Conservation (phyloP, 2,888 invertebrate genomes). For the Yponomeuta cagnagella region DNA sequence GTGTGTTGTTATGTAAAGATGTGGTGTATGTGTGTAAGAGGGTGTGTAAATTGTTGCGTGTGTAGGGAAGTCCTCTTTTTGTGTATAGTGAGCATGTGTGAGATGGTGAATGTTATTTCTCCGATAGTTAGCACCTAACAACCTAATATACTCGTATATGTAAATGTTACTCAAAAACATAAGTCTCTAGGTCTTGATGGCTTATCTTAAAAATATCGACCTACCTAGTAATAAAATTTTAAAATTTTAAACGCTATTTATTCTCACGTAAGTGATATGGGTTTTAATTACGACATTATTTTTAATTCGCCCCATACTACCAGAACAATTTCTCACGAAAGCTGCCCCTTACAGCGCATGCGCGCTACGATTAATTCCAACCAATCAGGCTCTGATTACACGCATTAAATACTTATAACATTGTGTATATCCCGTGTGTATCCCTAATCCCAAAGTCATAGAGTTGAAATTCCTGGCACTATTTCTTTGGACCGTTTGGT, state of each 20-base stretch:
- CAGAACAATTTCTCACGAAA: slow-evolving; percentile 60
- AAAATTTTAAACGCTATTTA: neutral
- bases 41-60: too few species aligned
- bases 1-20: too few species aligned
- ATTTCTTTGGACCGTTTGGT: slow-evolving; percentile 24
- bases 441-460: slow-evolving; percentile 26
- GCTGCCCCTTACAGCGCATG: slow-evolving; percentile 58
- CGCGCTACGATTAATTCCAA: slow-evolving; percentile 69
- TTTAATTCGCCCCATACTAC: slow-evolving; percentile 57
- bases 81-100: too few species aligned
- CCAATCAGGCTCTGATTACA: slow-evolving; percentile 73
- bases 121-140: too few species aligned
- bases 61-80: too few species aligned
- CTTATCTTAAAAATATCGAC: neutral
- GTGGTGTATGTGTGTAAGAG: too few species aligned
- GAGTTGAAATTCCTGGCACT: slow-evolving; percentile 7
- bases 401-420: slow-evolving; percentile 61
- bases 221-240: neutral
- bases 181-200: neutral
- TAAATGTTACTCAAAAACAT: neutral
- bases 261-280: slow-evolving; percentile 37
- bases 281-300: slow-evolving; percentile 69
- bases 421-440: slow-evolving; percentile 30
- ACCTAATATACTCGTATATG: neutral
- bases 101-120: too few species aligned